phyloP scores from a whole-genome alignment of 2,113 vertebrate genomes.

The Regulus satrapa region DNA sequence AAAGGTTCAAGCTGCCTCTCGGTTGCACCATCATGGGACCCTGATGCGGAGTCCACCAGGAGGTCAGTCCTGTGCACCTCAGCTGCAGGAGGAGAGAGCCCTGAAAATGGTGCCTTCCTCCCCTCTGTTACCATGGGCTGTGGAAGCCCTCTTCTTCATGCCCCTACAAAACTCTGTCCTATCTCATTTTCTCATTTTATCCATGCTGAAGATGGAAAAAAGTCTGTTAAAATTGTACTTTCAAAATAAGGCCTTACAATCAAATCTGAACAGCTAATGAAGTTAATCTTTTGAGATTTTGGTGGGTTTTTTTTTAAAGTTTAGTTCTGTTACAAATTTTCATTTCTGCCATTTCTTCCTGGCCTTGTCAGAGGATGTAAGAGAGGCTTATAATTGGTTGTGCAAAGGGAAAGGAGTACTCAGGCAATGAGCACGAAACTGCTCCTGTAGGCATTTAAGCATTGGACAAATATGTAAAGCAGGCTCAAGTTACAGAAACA shows the following conservation, averaged over 20 bases:
- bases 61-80: slow-evolving; percentile 61
- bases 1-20: slow-evolving; percentile 63
- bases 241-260: neutral
- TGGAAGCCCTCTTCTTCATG: neutral
- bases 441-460: neutral
- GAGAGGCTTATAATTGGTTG: neutral
- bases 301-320: neutral
- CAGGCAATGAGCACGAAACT: neutral
- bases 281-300: neutral
- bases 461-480: neutral
- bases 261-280: neutral
- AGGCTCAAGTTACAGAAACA: neutral
- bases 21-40: slow-evolving; percentile 35
- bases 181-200: neutral
- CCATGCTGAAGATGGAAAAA: neutral
- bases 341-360: neutral
- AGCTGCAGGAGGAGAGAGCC: neutral
- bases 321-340: neutral
- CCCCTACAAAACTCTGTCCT: neutral
- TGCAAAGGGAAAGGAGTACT: neutral
- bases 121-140: neutral
- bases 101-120: neutral
- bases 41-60: slow-evolving; percentile 42
- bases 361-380: neutral
- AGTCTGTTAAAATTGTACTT: neutral